A percentile compares a stretch with the other conserved stretches of the same genome.
Evolutionary conservation across 2,888 invertebrate species (phyloP).

Genomic region (Gastracanthus pulcherrimus): DNA sequence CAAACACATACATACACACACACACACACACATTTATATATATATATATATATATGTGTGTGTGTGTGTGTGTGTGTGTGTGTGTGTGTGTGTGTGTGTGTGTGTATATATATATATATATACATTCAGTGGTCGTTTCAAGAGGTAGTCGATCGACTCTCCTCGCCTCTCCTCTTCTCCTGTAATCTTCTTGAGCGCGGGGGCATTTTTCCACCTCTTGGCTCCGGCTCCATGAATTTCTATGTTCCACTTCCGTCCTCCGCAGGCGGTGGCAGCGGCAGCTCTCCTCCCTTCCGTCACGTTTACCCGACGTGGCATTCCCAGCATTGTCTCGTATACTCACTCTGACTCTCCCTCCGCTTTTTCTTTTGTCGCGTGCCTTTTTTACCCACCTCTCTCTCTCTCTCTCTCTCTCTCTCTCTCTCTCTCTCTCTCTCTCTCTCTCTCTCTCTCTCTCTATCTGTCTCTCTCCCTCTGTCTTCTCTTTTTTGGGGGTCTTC

Average conservation of each 20-base stretch:
- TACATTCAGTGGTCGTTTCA: conserved; percentile 16
- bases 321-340: conserved; percentile 45
- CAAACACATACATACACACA: too few species aligned
- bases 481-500: background rate
- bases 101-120: background rate
- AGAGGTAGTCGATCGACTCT: conserved; percentile 39
- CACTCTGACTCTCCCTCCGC: conserved; percentile 22
- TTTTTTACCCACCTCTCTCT: conserved; percentile 46
- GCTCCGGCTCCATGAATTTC: conserved; percentile 65
- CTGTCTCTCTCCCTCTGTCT: background rate
- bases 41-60: too few species aligned
- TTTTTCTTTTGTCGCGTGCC: background rate
- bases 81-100: too few species aligned
- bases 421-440: background rate
- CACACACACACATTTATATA: too few species aligned
- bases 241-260: conserved; percentile 61
- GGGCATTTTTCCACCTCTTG: conserved; percentile 65
- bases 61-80: too few species aligned
- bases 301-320: conserved; percentile 59
- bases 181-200: conserved; percentile 51
- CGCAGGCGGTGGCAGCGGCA: conserved; percentile 41
- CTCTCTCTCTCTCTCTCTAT: too few species aligned
- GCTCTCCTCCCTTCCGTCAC: conserved; percentile 57
- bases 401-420: conserved; percentile 24
- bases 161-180: conserved; percentile 30